phyloP scores from a whole-genome alignment of 2,888 invertebrate species.

The Dorcus hopei region DNA sequence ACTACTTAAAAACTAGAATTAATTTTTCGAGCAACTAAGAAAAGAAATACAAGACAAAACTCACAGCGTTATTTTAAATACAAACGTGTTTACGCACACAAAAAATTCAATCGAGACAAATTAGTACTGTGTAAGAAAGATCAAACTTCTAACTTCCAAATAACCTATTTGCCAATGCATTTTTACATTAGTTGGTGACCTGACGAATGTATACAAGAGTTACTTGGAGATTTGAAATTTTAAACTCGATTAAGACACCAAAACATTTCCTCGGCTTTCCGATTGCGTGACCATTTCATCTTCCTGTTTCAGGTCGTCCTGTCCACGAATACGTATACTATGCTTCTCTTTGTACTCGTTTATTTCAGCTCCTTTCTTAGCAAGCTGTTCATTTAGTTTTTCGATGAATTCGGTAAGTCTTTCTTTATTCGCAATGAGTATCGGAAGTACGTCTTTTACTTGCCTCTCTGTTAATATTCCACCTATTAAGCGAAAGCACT shows the following conservation, averaged over 20 bases:
- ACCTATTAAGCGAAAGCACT: conserved; percentile 91
- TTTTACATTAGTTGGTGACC: too few species aligned
- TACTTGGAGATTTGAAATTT: too few species aligned
- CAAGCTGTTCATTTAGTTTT: conserved; percentile 74
- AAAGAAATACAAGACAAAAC: too few species aligned
- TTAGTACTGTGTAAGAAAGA: too few species aligned
- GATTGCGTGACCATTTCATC: conserved; percentile 29
- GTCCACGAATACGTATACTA: conserved; percentile 79
- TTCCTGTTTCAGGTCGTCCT: conserved; percentile 51
- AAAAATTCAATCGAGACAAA: too few species aligned
- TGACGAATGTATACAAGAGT: too few species aligned
- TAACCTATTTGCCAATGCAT: too few species aligned
- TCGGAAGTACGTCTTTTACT: conserved; percentile 87
- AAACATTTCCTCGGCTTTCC: conserved; percentile 46
- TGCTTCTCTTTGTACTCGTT: conserved; percentile 89
- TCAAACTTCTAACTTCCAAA: too few species aligned
- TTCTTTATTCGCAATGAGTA: conserved; percentile 74
- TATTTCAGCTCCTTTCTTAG: conserved; percentile 84
- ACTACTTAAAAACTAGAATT: too few species aligned
- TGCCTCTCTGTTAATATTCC: conserved; percentile 91
- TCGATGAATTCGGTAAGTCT: conserved; percentile 77
- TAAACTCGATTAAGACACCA: conserved; percentile 40
- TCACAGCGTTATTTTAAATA: too few species aligned
- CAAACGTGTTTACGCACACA: too few species aligned
- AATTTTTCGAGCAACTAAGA: too few species aligned